Evolutionary conservation across 2,113 vertebrate genomes (phyloP).

Genomic region (Apodemus sylvaticus): DNA sequence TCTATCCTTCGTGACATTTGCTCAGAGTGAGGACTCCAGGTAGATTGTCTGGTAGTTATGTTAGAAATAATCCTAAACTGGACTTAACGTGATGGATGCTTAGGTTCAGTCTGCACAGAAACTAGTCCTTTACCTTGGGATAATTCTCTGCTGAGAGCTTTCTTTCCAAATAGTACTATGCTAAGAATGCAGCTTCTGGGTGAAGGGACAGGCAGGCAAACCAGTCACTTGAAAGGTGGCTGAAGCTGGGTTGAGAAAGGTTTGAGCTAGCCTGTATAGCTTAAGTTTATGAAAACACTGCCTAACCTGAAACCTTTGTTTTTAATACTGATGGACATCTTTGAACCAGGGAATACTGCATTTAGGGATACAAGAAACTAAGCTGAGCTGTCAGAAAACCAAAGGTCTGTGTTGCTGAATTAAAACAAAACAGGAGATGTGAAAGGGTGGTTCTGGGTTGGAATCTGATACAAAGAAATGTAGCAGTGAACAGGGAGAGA

Average conservation of each 20-base stretch:
- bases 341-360: background rate
- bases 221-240: background rate
- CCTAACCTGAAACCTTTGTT: conserved; percentile 27
- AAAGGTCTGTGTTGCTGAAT: background rate
- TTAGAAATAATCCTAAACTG: background rate
- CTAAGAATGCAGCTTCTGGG: conserved; percentile 11
- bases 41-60: background rate
- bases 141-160: conserved; percentile 3
- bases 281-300: conserved; percentile 3
- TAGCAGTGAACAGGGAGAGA: background rate
- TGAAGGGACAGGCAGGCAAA: background rate
- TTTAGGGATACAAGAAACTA: conserved; percentile 42
- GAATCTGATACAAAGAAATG: background rate
- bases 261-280: background rate
- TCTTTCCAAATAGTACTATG: background rate
- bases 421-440: background rate
- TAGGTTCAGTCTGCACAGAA: background rate
- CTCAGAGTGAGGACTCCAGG: background rate
- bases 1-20: background rate
- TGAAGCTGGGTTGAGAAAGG: background rate
- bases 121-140: background rate
- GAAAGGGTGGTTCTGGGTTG: background rate
- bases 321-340: background rate
- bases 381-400: conserved; percentile 17
- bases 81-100: background rate